Base-by-base conservation (phyloP, 2,113 vertebrate genomes). In the Rhabdornis inornatus region DNA sequence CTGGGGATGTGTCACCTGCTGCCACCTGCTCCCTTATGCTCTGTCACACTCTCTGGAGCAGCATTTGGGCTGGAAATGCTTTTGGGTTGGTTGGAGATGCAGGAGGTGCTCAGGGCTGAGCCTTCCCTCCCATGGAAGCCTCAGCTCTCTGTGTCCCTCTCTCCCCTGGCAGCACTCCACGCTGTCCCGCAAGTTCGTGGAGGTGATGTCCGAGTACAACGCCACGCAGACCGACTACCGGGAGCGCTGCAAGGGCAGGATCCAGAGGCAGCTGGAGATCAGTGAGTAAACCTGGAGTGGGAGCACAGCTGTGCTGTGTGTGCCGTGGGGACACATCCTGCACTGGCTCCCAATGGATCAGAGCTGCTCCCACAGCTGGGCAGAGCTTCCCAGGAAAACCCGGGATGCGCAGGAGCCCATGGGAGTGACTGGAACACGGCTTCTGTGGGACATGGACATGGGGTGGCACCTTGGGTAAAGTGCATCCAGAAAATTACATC, bases 191-290 rank as follows among this genome's bases (percentile, higher is more conserved):
- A 98, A 98, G 97, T 98, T 98, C 31, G 98, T 98, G 96, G 98
- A 98, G 84, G 98, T 98, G 95, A 98, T 98, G 98, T 98, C 98
- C 0, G 98, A 98, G 82, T 98, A 98, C 96, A 98, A 98, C 0
- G 96, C 98, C 16, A 98, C 98, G 1, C 98, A 98, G 95, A 98
- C 98, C 0, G 98, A 98, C 93, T 98, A 98, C 95, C 94, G 98
- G 17, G 98, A 98, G 90, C 98, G 98, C 93, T 98, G 98, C 97
- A 98, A 98, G 94, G 98, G 98, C 81, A 93, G 98, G 70, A 98
- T 98, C 64, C 98, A 98, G 87, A 97, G 98, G 78, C 98, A 98
- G 92, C 97, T 98, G 85, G 98, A 98, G 94, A 98, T 98, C 97
- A 98, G 98, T 98, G 92, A 98, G 98, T 98, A 27, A 15, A n/a